These are phyloP conservation scores for Anhinga rufa DNA, from an alignment of 2,113 vertebrate genomes.

Conservation along the genomic window DNA sequence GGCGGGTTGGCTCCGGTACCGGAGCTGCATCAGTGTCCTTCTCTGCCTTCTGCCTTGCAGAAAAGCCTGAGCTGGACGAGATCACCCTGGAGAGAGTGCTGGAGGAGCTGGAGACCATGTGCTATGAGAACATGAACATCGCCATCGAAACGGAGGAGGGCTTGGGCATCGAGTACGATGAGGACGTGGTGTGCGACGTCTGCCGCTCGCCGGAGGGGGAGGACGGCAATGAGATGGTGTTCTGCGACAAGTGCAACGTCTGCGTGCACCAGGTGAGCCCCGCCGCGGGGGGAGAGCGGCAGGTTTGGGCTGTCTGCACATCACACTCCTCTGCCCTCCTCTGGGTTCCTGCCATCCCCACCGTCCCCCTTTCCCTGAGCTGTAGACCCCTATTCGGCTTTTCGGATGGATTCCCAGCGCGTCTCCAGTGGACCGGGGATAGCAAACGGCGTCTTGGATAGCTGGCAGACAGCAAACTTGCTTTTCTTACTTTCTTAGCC, in stretches of 20 bases:
- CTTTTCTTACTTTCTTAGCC: background rate
- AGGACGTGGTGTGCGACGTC: slow-evolving; percentile 96
- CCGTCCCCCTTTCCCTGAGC: background rate
- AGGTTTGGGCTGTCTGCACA: accelerated
- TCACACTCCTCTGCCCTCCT: accelerated
- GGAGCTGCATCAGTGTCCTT: background rate
- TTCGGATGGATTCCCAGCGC: accelerated
- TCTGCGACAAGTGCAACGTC: slow-evolving; percentile 97
- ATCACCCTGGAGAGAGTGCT: slow-evolving; percentile 89
- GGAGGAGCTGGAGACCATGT: slow-evolving; percentile 88
- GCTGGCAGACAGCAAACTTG: background rate
- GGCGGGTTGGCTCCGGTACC: accelerated
- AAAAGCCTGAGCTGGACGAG: slow-evolving; percentile 87
- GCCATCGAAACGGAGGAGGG: slow-evolving; percentile 95
- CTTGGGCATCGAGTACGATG: slow-evolving; percentile 95
- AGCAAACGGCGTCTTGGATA: background rate
- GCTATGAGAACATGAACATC: slow-evolving; percentile 90
- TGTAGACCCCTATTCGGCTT: accelerated
- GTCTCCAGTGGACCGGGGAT: accelerated
- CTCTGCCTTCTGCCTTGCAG: slow-evolving; percentile 63
- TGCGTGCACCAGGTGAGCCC: slow-evolving; percentile 92
- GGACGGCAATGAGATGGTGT: slow-evolving; percentile 98
- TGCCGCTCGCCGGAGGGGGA: slow-evolving; percentile 96
- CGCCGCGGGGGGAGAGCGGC: no score
- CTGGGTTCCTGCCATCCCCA: background rate